phyloP scores from a whole-genome alignment of 1,140 invertebrate species.

The Aricia agestis region DNA sequence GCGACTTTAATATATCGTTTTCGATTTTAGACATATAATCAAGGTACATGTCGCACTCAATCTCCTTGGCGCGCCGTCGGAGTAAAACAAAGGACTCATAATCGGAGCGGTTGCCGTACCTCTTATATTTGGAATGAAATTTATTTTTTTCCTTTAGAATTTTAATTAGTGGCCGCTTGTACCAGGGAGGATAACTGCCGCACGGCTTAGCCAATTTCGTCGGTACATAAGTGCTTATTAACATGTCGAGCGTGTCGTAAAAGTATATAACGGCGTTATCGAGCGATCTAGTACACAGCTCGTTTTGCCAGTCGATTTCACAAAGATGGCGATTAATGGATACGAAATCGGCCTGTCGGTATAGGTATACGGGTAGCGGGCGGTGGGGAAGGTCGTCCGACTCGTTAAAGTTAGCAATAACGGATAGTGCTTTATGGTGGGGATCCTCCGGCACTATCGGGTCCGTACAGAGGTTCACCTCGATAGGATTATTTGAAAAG shows the following conservation, averaged over 20 bases:
- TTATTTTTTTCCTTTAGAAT: neutral
- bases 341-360: neutral
- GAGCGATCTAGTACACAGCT: no score
- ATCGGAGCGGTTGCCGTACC: neutral
- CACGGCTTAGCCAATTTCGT: no score
- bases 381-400: neutral
- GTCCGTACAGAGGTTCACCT: neutral
- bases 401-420: neutral
- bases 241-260: no score
- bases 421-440: neutral
- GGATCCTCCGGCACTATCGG: neutral
- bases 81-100: neutral
- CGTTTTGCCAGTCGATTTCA: no score
- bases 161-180: neutral
- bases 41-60: no score
- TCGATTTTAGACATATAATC: no score
- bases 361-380: neutral
- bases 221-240: no score
- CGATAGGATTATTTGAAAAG: neutral
- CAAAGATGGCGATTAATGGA: no score
- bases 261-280: no score
- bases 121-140: conserved; percentile 8
- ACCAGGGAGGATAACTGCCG: no score
- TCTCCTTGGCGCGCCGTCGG: no score
- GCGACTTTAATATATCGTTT: no score